Evolutionary conservation across 2,888 invertebrate genomes (phyloP), one percentile per base, ranked within the genome.

Genomic region (Tenthredo distinguenda): DNA sequence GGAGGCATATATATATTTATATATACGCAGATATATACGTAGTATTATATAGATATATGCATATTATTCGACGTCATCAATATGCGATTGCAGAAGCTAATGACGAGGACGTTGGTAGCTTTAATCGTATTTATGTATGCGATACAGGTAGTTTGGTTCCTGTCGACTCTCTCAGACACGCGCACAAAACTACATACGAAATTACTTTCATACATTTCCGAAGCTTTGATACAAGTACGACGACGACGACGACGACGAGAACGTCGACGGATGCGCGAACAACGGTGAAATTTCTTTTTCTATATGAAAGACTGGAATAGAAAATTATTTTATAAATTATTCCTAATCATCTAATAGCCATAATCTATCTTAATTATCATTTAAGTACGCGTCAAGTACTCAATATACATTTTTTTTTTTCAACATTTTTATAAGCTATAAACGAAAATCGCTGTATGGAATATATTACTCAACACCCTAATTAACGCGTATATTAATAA

Each of bases 71-170:
- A 74, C 74, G 40, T 9, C n/a, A 15, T 43, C 21, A 40, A 43
- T 74, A 43, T 21, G 26, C 74, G 12, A 43, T 43, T 31, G 74
- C 40, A 74, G 74, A 43, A 74, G 74, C 74, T 74, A 74, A 74
- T 74, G 87, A 87, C 88, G 84, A 87, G 34, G 68, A 68, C 68
- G 31, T 26, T 26, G 34, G 10, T 62, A 21, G 26, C 10, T 62
- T 62, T 62, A 88, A 89, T 74, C 87, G 89, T 86, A 87, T 88
- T 91, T 90, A 91, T 90, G 88, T 90, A 91, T 90, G 89, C 90
- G 79, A 86, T 88, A 89, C 91, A 87, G 90, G 90, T 90, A 90
- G 87, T 77, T 86, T 40, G 7, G 77, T 77, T 77, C 77, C 77
- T 55, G 77, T 77, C 50, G 34, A 26, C 21, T 21, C 26, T 10